Evolutionary conservation across 2,888 invertebrate species (phyloP), one percentile per base, ranked within the genome.

Genomic region (Brachypterus glaber): DNA sequence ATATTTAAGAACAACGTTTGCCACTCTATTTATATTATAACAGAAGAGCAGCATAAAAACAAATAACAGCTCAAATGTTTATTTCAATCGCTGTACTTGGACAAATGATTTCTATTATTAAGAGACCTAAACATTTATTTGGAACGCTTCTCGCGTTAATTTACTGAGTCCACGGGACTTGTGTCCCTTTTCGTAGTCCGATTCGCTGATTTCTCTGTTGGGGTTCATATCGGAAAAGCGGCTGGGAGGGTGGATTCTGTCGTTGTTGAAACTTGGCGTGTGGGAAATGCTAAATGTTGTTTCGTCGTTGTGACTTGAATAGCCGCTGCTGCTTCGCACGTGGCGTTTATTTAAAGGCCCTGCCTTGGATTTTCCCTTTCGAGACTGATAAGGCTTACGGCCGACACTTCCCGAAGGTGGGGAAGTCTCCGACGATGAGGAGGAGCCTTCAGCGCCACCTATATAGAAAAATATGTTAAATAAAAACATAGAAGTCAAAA

Each of bases 221-320:
- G 67, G 63, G 32, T 63, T 62, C 35, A 74, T 60, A 72, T 89
- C 88, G 53, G 87, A 85, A 74, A 89, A 89, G 48, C 87, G 79
- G 17, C 26, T 79, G 58, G 88, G 87, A 57, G 87, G 88, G 70
- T 88, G 82, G 60, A 85, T 82, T 66, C 82, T 79, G 59, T 84
- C 83, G 72, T 79, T 82, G 72, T 79, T 82, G 74, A 82, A 84
- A 66, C 80, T 82, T 55, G 78, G 79, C 67, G 79, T 79, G 67
- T 81, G 81, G 53, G 81, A 81, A 73, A 82, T 82, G 71, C 82
- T 82, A 73, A 86, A 86, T 37, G 85, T 84, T 43, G 85, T 86
- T 64, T 86, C 86, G 64, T 86, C 85, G 62, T 83, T 84, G 66
- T 85, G 84, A 66, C 82, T 83, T 50, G 83, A 82, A 62, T 85